Evolutionary conservation across 2,888 invertebrate genomes (phyloP), one percentile per base, ranked within the genome.

Genomic region (Girardia tigrina): DNA sequence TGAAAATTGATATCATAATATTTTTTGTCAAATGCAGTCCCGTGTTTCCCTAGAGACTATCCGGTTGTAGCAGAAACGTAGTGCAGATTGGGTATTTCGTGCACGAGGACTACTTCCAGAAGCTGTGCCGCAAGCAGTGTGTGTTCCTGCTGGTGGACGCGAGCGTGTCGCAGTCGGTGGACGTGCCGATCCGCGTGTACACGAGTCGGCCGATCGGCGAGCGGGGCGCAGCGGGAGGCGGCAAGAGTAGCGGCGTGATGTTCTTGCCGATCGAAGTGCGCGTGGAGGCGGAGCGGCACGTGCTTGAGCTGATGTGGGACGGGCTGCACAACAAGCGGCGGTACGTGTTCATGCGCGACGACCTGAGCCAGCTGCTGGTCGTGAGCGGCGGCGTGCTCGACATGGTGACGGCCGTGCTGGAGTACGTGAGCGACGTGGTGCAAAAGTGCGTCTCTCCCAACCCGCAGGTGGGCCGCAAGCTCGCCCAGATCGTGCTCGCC

Each of bases 61-160:
- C n/a, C n/a, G n/a, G n/a, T n/a, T n/a, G n/a, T n/a, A n/a, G n/a
- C n/a, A n/a, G n/a, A n/a, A n/a, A n/a, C n/a, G n/a, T n/a, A n/a
- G n/a, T n/a, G n/a, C n/a, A n/a, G n/a, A n/a, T n/a, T n/a, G n/a
- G n/a, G n/a, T n/a, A n/a, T n/a, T 91, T 95, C 75, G 95, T 95
- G 83, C 95, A 95, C 82, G 94, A 95, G 84, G 75, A 75, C 26
- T 95, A 95, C 86, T 95, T 95, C 85, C 88, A 94, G 78, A 94
- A 94, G 86, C 23, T 56, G 23, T 92, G 92, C 83, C 81, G 82
- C 70, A 90, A 90, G 81, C 90, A 90, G 85, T 94, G 95, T 0
- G 90, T 98, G 70, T 94, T 97, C 84, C 87, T 98, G 79, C 94
- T 95, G 16, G 88, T 98, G 75, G 97, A 98, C 85, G 94, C 95